These are phyloP conservation scores for Hedya salicella DNA, from an alignment of 2,888 invertebrate species.

Conservation along the genomic window DNA sequence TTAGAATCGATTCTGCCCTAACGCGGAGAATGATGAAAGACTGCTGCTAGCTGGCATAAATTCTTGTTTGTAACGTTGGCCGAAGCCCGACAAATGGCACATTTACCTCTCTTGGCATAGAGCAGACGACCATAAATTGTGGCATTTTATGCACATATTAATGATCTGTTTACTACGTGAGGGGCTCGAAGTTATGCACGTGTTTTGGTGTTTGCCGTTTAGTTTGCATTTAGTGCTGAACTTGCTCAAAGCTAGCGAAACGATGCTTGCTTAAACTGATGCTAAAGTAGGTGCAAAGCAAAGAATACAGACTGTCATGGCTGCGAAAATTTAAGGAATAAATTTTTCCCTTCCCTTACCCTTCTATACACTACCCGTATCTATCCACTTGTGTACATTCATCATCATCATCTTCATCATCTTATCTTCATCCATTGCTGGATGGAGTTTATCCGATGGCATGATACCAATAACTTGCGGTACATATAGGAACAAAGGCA, in stretches of 20 bases:
- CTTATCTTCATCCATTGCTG: too few relatives aligned
- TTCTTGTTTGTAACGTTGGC: conserved; percentile 45
- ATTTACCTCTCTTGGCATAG: conserved; percentile 44
- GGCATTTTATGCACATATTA: conserved; percentile 41
- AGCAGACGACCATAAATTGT: conserved; percentile 38
- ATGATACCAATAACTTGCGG: too few relatives aligned
- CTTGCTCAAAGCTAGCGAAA: conserved; percentile 9
- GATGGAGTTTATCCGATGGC: too few relatives aligned
- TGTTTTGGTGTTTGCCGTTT: conserved; percentile 3
- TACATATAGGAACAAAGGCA: too few relatives aligned
- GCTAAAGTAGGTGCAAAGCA: not conserved
- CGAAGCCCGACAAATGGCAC: conserved; percentile 45
- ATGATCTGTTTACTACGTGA: conserved; percentile 29
- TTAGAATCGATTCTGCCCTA: conserved; percentile 29
- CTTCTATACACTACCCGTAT: too few relatives aligned
- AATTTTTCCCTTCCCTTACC: too few relatives aligned
- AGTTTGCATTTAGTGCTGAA: conserved; percentile 20
- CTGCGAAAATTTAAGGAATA: too few relatives aligned
- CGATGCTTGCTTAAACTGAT: not conserved
- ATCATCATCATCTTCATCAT: too few relatives aligned
- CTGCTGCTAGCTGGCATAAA: conserved; percentile 41
- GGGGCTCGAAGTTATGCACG: conserved; percentile 12
- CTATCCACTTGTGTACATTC: too few relatives aligned
- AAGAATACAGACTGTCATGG: not conserved
- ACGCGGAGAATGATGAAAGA: conserved; percentile 33